Conservation (phyloP, 1,140 invertebrate species). For the Drosophila pachea region DNA sequence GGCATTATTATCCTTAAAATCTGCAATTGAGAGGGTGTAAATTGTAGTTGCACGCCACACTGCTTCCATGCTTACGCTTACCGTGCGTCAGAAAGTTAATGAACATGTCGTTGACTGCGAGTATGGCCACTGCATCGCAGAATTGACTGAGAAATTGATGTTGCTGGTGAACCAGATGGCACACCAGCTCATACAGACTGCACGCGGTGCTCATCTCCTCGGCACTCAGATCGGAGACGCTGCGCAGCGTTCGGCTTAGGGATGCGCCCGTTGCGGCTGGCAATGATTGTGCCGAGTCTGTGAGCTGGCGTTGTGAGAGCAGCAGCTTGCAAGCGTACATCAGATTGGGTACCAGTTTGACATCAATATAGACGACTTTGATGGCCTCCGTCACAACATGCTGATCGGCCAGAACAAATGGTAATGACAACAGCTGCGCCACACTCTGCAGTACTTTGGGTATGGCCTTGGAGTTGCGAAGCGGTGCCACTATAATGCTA, state of each 20-base stretch:
- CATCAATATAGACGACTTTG: conserved; percentile 84
- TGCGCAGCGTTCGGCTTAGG: conserved; percentile 63
- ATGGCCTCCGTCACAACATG: conserved; percentile 80
- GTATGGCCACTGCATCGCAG: conserved; percentile 86
- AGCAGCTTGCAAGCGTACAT: conserved; percentile 86
- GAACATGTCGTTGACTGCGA: conserved; percentile 82
- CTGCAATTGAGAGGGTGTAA: conserved; percentile 62
- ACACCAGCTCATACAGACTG: conserved; percentile 84
- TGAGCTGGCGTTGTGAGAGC: conserved; percentile 73
- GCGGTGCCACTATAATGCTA: conserved; percentile 85
- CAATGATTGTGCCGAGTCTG: conserved; percentile 59
- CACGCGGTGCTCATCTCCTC: conserved; percentile 84
- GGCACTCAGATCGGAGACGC: conserved; percentile 79
- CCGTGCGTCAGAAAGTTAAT: conserved; percentile 80
- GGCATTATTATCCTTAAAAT: conserved; percentile 82
- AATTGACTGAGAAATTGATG: conserved; percentile 87
- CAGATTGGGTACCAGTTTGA: conserved; percentile 87
- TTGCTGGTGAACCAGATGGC: conserved; percentile 85
- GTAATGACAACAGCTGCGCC: conserved; percentile 84
- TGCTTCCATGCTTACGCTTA: conserved; percentile 64
- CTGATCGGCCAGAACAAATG: conserved; percentile 84
- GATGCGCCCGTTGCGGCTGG: conserved; percentile 34
- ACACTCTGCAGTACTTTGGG: conserved; percentile 84
- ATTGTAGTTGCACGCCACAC: neutral
- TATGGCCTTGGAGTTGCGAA: conserved; percentile 83